Base-by-base conservation (phyloP, 53 echinoderm and acorn worm species). In the Holothuria scabra region DNA sequence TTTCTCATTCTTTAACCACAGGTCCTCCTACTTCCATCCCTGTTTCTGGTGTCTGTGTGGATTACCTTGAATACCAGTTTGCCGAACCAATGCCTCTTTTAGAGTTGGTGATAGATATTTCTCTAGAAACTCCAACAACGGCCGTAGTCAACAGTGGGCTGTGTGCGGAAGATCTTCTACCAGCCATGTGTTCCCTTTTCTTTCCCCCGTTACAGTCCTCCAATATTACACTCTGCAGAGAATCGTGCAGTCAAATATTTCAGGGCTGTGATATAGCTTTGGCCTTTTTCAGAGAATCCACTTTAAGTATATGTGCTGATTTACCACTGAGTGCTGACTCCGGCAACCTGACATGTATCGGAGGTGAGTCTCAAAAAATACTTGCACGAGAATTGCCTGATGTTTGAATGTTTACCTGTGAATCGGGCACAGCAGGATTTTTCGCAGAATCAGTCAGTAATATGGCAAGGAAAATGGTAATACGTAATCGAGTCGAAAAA, bases 81-180 rank as follows among this genome's bases (percentile, higher is more conserved):
- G 67, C 67, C 10, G 5, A 29, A 11, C 21, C 67, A 29, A 35
- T 19, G 34, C 26, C 67, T 11, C 18, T 67, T 32, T 32, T 67
- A 18, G 30, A 67, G 26, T 31, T 67, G 28, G 12, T 21, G 4
- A 8, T 67, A 3, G 30, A 31, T 10, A 35, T 13, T 30, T 0
- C 9, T 35, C 26, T 23, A 16, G 33, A 67, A 6, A 32, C 32
- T 7, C 16, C 34, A 35, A 67, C 67, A 20, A 11, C 28, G 20
- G 11, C 13, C 13, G 34, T 67, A 2, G 30, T 28, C 30, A 21
- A 67, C 30, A 74, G 55, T 46, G 24, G 46, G n/a, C 49, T 44
- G 74, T 74, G 74, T 48, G 25, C 74, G 4, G 74, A 74, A 16
- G 61, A 60, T 14, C 19, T 74, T 21, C 49, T 74, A 7, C 74